Evolutionary conservation across 1,140 invertebrate species (phyloP).

Genomic region (Wiebesia pumilae): DNA sequence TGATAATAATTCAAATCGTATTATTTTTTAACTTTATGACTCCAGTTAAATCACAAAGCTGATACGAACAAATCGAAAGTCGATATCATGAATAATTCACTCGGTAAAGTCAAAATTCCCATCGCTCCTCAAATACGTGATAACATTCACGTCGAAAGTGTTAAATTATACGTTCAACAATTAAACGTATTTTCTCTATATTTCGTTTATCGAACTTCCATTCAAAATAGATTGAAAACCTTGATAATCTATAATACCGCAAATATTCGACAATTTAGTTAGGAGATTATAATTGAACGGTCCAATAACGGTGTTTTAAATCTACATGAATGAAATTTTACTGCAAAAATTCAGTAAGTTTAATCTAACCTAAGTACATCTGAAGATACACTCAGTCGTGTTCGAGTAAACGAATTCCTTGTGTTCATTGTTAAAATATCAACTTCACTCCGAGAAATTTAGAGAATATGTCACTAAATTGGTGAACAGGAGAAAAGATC

Average conservation of each 20-base stretch:
- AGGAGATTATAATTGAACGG: neutral
- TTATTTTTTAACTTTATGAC: too few species aligned
- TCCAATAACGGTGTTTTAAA: neutral
- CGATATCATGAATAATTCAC: too few species aligned
- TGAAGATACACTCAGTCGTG: neutral
- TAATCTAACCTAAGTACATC: slow-evolving; percentile 9
- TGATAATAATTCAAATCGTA: too few species aligned
- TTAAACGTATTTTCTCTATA: neutral
- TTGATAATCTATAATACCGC: neutral
- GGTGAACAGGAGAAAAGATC: neutral
- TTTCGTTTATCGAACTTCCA: neutral
- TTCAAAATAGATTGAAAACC: neutral
- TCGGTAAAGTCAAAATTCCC: too few species aligned
- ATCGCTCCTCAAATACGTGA: too few species aligned
- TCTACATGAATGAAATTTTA: neutral
- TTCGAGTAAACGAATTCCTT: neutral
- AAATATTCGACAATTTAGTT: neutral
- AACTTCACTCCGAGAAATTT: neutral
- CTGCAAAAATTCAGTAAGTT: neutral
- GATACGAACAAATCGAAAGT: too few species aligned
- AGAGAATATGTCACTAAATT: neutral
- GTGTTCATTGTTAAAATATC: neutral
- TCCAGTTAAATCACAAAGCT: too few species aligned
- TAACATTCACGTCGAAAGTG: too few species aligned
- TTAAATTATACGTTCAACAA: too few species aligned